These are phyloP conservation scores for Prostheceraeus crozeri DNA, from an alignment of 2,888 invertebrate species.

Conservation along the genomic window DNA sequence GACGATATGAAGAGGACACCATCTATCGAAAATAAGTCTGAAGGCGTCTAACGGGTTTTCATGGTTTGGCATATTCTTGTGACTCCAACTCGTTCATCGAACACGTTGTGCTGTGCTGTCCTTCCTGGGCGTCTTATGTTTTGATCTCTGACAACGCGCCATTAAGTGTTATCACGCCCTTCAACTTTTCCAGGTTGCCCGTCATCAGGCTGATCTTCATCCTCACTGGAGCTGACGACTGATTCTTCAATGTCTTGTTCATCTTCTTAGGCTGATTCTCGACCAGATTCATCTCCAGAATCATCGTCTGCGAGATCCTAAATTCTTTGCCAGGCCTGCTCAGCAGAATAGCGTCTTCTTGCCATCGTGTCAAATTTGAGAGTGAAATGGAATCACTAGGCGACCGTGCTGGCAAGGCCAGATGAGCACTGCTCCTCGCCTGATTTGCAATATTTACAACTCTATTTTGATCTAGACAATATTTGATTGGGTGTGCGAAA, in stretches of 20 bases:
- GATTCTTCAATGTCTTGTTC: constrained; percentile 22
- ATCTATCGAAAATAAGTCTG: constrained; percentile 18
- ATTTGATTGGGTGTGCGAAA: too few relatives aligned
- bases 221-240: constrained; percentile 23
- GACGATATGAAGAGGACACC: constrained; percentile 18
- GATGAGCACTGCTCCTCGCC: too few relatives aligned
- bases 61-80: constrained; percentile 22
- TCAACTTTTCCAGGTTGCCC: constrained; percentile 21
- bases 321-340: constrained; percentile 11
- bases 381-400: too few relatives aligned
- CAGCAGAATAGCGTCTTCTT: constrained; percentile 2
- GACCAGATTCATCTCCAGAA: constrained; percentile 19
- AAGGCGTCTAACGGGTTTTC: constrained; percentile 20
- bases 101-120: constrained; percentile 20
- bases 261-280: constrained; percentile 17
- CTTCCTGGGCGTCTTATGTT: constrained; percentile 14
- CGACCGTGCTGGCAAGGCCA: too few relatives aligned
- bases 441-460: too few relatives aligned
- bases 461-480: too few relatives aligned
- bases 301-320: constrained; percentile 4
- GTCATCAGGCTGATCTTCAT: constrained; percentile 18
- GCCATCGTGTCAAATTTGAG: too few relatives aligned
- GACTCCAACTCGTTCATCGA: constrained; percentile 18
- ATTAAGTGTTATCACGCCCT: constrained; percentile 12
- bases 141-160: constrained; percentile 17